Evolutionary conservation across 1,140 invertebrate species (phyloP).

Genomic region (Eurosta solidaginis): DNA sequence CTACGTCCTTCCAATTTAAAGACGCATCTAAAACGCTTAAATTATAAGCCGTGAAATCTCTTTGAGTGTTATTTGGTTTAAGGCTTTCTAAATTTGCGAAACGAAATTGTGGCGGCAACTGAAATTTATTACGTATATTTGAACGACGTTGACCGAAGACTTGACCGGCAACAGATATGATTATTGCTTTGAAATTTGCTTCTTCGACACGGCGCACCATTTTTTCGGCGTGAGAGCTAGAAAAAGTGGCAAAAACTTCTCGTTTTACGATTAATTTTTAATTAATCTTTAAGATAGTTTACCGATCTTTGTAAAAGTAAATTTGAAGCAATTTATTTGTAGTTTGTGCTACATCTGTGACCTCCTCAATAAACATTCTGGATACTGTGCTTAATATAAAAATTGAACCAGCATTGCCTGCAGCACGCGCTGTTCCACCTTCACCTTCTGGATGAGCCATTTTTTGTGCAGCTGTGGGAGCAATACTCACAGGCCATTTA

Average conservation of each 20-base stretch:
- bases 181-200: slow-evolving; percentile 85
- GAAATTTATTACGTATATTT: slow-evolving; percentile 84
- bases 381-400: slow-evolving; percentile 86
- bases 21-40: slow-evolving; percentile 75
- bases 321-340: slow-evolving; percentile 88
- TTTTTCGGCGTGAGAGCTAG: slow-evolving; percentile 72
- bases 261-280: neutral
- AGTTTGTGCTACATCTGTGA: slow-evolving; percentile 75
- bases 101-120: slow-evolving; percentile 74
- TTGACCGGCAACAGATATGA: slow-evolving; percentile 89
- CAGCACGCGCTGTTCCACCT: slow-evolving; percentile 80
- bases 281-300: neutral
- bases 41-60: slow-evolving; percentile 76
- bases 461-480: slow-evolving; percentile 91
- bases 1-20: slow-evolving; percentile 82
- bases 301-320: slow-evolving; percentile 76
- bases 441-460: slow-evolving; percentile 93
- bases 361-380: slow-evolving; percentile 87
- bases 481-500: slow-evolving; percentile 82
- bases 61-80: slow-evolving; percentile 61
- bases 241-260: neutral
- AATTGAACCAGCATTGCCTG: slow-evolving; percentile 72
- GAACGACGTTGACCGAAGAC: slow-evolving; percentile 79
- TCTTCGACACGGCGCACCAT: slow-evolving; percentile 80
- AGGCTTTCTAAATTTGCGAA: slow-evolving; percentile 74